Base-by-base conservation (phyloP, 2,797 vertebrate genomes). In the Sandelia bainsii region DNA sequence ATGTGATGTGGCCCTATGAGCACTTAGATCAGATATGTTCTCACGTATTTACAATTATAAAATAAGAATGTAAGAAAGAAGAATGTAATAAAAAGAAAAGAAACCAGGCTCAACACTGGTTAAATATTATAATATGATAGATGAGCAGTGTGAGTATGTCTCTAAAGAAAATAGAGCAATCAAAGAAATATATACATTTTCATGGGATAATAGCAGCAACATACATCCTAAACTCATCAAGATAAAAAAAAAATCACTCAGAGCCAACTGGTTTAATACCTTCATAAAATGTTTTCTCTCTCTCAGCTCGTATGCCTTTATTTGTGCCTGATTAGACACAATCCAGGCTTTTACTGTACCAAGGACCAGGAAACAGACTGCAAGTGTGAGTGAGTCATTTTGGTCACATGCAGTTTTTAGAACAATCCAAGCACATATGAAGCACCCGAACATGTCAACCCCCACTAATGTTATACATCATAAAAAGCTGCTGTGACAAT, bases 401-500 rank as follows among this genome's bases (percentile, higher is more conserved):
- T 44, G 58, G 57, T 80, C 63, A 69, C n/a, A 70, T 65, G 62
- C 37, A 62, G 67, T 56, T 76, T 66, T 80, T 62, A n/a, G 54
- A 89, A 82, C 62, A 77, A 72, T 65, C 57, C 48, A 68, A 56
- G 50, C 62, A 72, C 77, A 87, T 75, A 61, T 67, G 65, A 74
- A 84, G 77, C 40, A 76, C 58, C 50, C 81, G 49, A 78, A 77
- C 72, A 72, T 37, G 52, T 62, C 75, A 82, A 73, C 71, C 82
- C 77, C 69, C 57, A 52, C 75, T 32, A 63, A 69, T 54, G 71
- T 6, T 74, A 69, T 72, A 75, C 77, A 83, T 84, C 75, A 87
- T 83, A 77, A 82, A 46, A 84, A 82, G 76, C 83, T 61, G 77
- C 87, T 82, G 79, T 87, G 86, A 89, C 84, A 84, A 82, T 78